Percentiles rank a stretch among this genome's conserved stretches.
Evolutionary conservation across 2,113 vertebrate genomes (phyloP).

Genomic region (Columba janthina): DNA sequence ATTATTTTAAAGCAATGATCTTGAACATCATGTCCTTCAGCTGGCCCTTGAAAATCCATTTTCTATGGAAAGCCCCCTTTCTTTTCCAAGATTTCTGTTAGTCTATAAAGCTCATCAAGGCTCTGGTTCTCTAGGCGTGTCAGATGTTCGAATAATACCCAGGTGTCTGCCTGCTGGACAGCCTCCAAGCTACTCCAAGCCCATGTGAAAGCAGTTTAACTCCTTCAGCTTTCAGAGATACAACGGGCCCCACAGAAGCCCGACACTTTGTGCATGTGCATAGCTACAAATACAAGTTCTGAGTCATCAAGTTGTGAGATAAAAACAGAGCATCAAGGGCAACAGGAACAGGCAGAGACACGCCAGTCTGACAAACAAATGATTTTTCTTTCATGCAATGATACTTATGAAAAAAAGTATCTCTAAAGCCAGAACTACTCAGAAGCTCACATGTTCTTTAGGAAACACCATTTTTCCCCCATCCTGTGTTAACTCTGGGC

Average conservation of each 20-base stretch:
- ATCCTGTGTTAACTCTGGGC: background rate
- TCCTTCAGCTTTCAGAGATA: background rate
- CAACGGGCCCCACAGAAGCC: background rate
- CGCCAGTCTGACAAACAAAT: background rate
- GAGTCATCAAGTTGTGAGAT: background rate
- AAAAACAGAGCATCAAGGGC: constrained; percentile 19
- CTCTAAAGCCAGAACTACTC: background rate
- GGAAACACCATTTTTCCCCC: background rate
- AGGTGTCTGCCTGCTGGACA: constrained; percentile 51
- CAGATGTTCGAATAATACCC: constrained; percentile 34
- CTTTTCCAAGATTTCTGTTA: constrained; percentile 42
- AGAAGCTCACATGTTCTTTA: background rate
- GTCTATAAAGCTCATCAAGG: constrained; percentile 44
- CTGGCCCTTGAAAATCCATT: constrained; percentile 64
- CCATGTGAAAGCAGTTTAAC: constrained; percentile 35
- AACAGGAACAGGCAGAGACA: background rate
- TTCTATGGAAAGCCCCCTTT: constrained; percentile 38
- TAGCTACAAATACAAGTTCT: background rate
- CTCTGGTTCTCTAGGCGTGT: constrained; percentile 31
- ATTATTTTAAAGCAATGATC: constrained; percentile 72
- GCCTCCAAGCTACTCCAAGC: constrained; percentile 35
- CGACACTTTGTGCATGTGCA: accelerated
- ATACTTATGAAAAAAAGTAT: background rate
- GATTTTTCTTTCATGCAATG: background rate
- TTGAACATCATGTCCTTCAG: constrained; percentile 65